Evolutionary conservation across 2,797 vertebrate species (phyloP).

Genomic region (Vireo griseus): DNA sequence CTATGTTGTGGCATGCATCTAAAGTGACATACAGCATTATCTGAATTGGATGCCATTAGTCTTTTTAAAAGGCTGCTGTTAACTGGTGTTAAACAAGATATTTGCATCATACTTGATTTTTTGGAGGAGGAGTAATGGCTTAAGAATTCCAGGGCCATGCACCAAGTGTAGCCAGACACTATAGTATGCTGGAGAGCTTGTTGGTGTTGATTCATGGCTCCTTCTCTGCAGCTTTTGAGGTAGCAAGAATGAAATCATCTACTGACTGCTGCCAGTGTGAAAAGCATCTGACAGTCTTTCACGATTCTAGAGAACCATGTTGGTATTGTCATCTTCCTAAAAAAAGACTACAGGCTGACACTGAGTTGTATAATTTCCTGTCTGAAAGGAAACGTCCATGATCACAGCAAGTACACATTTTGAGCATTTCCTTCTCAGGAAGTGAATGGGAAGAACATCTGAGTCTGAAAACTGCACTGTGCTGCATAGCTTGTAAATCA

Average conservation of each 20-base stretch:
- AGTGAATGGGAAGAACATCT: slow-evolving; percentile 53
- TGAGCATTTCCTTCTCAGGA: slow-evolving; percentile 57
- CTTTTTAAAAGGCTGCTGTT: background rate
- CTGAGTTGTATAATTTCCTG: slow-evolving; percentile 19
- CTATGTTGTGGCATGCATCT: background rate
- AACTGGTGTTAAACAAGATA: background rate
- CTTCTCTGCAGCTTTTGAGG: background rate
- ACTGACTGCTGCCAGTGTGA: background rate
- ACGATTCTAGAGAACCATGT: background rate
- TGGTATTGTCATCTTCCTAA: background rate
- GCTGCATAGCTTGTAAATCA: slow-evolving; percentile 3
- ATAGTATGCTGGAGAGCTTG: fast-evolving
- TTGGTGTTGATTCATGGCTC: background rate
- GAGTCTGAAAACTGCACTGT: slow-evolving; percentile 19
- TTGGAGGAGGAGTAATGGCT: background rate
- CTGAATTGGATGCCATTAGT: background rate
- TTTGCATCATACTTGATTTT: background rate
- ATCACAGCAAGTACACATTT: slow-evolving; percentile 52
- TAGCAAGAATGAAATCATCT: background rate
- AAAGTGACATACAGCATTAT: background rate
- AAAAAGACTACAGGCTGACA: background rate
- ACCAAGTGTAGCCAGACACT: background rate
- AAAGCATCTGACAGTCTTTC: background rate
- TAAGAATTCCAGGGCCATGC: background rate
- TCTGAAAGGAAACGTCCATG: slow-evolving; percentile 23